phyloP scores from a whole-genome alignment of 2,113 vertebrate genomes.

The Platysteira castanea region DNA sequence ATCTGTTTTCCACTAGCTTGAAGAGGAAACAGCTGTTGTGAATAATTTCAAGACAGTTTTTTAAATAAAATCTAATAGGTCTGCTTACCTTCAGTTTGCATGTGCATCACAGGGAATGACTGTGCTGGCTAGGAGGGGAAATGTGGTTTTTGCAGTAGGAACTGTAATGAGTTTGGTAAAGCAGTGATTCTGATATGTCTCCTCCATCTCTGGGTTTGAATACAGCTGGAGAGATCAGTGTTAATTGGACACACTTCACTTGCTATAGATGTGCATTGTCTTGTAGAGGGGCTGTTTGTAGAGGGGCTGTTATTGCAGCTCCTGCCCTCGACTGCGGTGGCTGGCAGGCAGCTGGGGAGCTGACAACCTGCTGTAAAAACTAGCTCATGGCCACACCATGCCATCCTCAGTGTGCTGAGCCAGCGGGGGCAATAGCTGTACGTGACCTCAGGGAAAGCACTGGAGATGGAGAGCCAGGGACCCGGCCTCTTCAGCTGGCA shows the following conservation, averaged over 20 bases:
- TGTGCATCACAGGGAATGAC: neutral
- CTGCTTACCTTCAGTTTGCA: constrained; percentile 39
- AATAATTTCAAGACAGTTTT: constrained; percentile 39
- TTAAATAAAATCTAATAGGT: constrained; percentile 47
- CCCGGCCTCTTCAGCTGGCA: neutral
- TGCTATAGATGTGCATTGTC: neutral
- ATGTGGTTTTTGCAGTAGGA: neutral
- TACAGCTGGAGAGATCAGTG: neutral
- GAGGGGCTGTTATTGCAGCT: neutral
- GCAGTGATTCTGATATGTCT: neutral
- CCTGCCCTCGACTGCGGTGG: neutral
- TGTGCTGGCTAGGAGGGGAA: neutral
- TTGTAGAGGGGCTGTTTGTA: neutral
- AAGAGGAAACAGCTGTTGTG: constrained; percentile 63
- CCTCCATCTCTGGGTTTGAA: neutral
- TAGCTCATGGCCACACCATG: fast-evolving
- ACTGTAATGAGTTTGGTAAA: neutral
- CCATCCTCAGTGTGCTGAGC: neutral
- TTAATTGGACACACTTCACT: neutral
- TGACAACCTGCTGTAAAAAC: neutral
- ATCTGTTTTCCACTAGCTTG: constrained; percentile 58
- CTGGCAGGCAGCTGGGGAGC: neutral
- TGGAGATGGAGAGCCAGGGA: neutral
- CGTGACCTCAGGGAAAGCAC: neutral
- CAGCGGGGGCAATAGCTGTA: fast-evolving